Base-by-base conservation (phyloP, 2,888 invertebrate genomes). In the Drosophila monieri region DNA sequence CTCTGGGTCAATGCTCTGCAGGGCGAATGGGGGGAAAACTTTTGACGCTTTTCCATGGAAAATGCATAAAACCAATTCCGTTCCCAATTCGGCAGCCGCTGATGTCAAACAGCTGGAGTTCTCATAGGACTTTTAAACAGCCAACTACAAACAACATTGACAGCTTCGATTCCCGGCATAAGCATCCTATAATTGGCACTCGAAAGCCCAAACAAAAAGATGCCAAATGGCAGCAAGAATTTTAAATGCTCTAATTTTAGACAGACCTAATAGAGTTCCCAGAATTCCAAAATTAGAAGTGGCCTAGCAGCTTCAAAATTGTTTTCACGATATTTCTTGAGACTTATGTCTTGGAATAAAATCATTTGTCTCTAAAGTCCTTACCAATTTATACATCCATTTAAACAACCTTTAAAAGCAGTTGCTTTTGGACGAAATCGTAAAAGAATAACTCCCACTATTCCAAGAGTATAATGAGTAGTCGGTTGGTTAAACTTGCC, bases 151-250 rank as follows among this genome's bases (percentile, higher is more conserved):
- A 71, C 73, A 74, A 47, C 70, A 37, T 80, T 80, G 85, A 80
- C 85, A 78, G 78, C 72, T 55, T 8, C 73, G 71, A 77, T 84
- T 80, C 76, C 35, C 73, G 75, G 75, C 78, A 84, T 71, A 80
- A 80, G 81, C 79, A 85, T 77, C 73, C 53, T 81, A 75, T 78
- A 81, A 81, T 81, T 81, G 85, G 69, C 85, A 81, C 75, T 77
- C 65, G 53, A 60, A 44, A 48, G 56, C 14, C 44, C 48, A 53
- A 55, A 51, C 48, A 30, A 37, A 53, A 3, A 18, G 21, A 43
- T 12, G 0, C 37, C 8, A 30, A 32, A 23, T 1, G 27, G 1
- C n/a, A 8, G 3, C 1, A 1, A 18, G 64, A 65, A 41, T 5
- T 2, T 0, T 0, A 6, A 6, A 74, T 74, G 41, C 67, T 6